Conservation (phyloP, 2,888 invertebrate species). For the Aromia moschata region DNA sequence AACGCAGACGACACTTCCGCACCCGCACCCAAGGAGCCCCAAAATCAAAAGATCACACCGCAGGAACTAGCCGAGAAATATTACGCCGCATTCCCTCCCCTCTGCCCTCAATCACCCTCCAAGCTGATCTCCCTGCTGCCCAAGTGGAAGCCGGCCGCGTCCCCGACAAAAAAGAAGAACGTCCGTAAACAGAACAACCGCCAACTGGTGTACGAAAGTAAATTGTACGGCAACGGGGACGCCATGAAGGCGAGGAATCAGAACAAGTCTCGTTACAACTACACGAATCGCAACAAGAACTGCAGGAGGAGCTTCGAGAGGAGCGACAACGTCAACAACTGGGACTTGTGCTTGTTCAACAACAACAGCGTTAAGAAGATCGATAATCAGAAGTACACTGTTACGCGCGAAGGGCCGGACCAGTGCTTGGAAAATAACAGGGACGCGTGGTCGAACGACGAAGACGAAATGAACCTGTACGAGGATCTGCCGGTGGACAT, state of each 20-base stretch:
- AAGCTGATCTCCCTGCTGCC: constrained; percentile 51
- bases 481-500: constrained; percentile 72
- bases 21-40: constrained; percentile 12
- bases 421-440: constrained; percentile 24
- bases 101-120: constrained; percentile 43
- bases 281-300: constrained; percentile 33
- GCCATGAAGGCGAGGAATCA: constrained; percentile 37
- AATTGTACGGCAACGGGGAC: constrained; percentile 44
- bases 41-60: constrained; percentile 60
- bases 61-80: constrained; percentile 78
- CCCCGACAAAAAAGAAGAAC: constrained; percentile 46
- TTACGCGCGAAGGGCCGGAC: constrained; percentile 16
- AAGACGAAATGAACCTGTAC: constrained; percentile 63
- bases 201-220: constrained; percentile 42
- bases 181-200: constrained; percentile 15
- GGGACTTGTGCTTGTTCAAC: constrained; percentile 66
- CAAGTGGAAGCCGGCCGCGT: constrained; percentile 53
- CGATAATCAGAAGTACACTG: constrained; percentile 7
- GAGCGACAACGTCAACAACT: constrained; percentile 66
- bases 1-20: constrained; percentile 12
- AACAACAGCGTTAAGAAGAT: constrained; percentile 29
- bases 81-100: constrained; percentile 79
- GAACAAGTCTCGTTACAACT: constrained; percentile 36
- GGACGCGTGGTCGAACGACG: constrained; percentile 38
- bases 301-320: constrained; percentile 58